These are phyloP conservation scores for Xestia ashworthii DNA, from an alignment of 2,888 invertebrate species.

Conservation along the genomic window DNA sequence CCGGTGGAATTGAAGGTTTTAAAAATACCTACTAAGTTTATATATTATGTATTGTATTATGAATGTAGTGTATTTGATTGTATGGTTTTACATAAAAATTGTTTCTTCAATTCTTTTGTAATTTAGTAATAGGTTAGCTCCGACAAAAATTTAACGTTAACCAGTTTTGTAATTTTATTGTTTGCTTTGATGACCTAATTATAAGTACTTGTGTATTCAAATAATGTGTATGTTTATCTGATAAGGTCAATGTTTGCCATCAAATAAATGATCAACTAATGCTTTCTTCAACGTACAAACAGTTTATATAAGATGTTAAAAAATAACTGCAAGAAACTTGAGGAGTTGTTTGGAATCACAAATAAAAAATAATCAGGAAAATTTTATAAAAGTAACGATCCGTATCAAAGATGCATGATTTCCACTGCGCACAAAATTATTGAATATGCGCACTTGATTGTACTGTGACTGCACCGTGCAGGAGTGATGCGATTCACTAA, in stretches of 20 bases:
- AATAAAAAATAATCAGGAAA: too few relatives aligned
- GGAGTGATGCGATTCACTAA: too few relatives aligned
- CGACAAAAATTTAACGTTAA: not conserved
- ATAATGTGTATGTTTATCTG: not conserved
- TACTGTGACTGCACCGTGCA: too few relatives aligned
- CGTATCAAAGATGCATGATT: too few relatives aligned
- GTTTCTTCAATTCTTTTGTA: not conserved
- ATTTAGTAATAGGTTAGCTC: not conserved
- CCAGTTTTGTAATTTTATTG: not conserved
- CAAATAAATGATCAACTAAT: not conserved
- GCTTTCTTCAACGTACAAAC: not conserved
- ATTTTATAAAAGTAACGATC: too few relatives aligned
- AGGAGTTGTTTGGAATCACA: too few relatives aligned
- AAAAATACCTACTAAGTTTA: not conserved
- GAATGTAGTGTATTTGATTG: not conserved
- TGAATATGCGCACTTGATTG: too few relatives aligned
- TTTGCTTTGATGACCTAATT: not conserved
- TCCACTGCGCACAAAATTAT: too few relatives aligned
- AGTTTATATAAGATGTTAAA: too few relatives aligned
- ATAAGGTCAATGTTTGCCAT: not conserved
- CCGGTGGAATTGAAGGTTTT: not conserved
- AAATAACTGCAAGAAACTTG: too few relatives aligned
- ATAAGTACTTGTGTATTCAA: not conserved
- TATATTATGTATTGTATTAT: not conserved
- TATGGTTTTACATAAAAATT: not conserved